Evolutionary conservation across 2,888 invertebrate genomes (phyloP), one percentile per base, ranked within the genome.

Genomic region (Machimus rusticus): DNA sequence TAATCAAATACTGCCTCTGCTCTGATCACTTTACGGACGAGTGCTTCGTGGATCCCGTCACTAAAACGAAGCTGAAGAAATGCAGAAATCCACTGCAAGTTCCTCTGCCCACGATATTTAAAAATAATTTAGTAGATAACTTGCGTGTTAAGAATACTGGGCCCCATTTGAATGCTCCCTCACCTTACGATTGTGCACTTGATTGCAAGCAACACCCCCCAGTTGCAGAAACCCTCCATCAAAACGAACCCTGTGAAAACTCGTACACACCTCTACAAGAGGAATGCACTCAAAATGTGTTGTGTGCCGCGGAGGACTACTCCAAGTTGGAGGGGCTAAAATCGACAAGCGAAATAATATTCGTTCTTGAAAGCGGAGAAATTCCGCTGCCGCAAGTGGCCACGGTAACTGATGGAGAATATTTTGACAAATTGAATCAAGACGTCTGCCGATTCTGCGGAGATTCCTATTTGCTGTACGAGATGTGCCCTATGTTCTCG

Each of bases 1-100:
- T 89, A 16, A 88, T 77, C 0, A 89, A 89, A 37, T 89, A 89
- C 37, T 88, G 81, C 74, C 78, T 89, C 9, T 89, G 89, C 76
- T 88, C 89, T 1, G 88, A 89, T 34, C 89, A 89, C 77, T 89
- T 89, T 55, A 88, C 87, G 6, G 81, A 88, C 34, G 88, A 89
- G 14, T 89, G 89, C 66, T 89, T 89, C 43, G 14, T 51, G 2
- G 89, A 89, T 87, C 87, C 88, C 5, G 76, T 84, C 14, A 34
- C 34, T 9, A 88, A 88, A 77, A 87, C 87, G 9, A 86, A 66
- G n/a, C 86, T 89, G 4, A 88, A 88, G 39, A 89, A 88, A 57
- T 88, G 85, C 16, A 19, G 16, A 3, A 39, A 86, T 46, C 89
- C 89, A 1, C 57, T 88, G 1, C 79, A 28, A 8, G 87, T 88